Conservation (phyloP, 2,888 invertebrate genomes). For the Phytoseiulus persimilis region DNA sequence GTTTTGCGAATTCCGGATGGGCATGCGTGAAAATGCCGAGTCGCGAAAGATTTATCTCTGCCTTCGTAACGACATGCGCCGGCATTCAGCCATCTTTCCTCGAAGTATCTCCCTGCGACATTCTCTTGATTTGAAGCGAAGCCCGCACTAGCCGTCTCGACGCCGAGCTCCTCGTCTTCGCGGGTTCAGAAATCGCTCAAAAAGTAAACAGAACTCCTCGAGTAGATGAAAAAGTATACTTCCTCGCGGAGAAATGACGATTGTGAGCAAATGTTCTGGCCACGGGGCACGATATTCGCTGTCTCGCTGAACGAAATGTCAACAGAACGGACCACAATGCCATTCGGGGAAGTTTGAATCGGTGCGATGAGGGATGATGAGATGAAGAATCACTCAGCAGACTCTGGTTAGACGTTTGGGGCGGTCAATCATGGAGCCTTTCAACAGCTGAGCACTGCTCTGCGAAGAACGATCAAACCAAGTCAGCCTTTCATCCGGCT, state of each 20-base stretch:
- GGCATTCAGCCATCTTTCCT: background rate
- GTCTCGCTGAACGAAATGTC: background rate
- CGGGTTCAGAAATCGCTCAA: background rate
- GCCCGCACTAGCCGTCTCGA: background rate
- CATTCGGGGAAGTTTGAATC: background rate
- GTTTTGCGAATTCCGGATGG: background rate
- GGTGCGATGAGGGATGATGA: background rate
- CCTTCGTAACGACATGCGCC: background rate
- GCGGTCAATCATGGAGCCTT: background rate
- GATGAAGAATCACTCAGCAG: background rate
- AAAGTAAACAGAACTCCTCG: background rate
- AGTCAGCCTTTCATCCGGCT: background rate
- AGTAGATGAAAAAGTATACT: background rate
- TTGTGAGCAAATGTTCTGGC: background rate
- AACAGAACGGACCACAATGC: background rate
- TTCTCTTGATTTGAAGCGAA: background rate
- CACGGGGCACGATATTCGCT: background rate
- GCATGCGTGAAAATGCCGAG: background rate
- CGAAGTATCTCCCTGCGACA: background rate
- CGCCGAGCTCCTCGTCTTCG: background rate
- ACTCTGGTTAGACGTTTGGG: background rate
- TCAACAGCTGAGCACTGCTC: background rate
- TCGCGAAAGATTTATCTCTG: background rate
- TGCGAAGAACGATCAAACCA: background rate
- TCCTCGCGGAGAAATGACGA: background rate